Evolutionary conservation across 2,888 invertebrate species (phyloP).

Genomic region (Stenodema calcarata): DNA sequence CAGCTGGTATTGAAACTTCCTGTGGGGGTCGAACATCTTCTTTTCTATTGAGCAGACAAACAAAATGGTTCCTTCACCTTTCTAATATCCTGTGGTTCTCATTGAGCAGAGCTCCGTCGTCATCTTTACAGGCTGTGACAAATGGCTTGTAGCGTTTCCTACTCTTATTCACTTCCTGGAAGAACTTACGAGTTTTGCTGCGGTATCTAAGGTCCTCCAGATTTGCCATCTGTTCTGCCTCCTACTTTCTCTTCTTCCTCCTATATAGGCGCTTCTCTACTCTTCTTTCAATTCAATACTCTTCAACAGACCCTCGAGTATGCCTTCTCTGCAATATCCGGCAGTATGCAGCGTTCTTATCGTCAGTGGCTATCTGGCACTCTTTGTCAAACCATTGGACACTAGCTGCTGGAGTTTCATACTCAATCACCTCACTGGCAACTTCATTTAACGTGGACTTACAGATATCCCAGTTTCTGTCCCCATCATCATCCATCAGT

Average conservation of each 20-base stretch:
- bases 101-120: too few species aligned
- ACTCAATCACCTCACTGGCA: background rate
- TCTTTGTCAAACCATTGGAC: background rate
- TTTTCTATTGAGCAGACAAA: background rate
- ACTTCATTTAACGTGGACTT: background rate
- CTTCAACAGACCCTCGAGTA: background rate
- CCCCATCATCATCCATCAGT: background rate
- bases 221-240: background rate
- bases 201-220: background rate
- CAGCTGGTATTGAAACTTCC: background rate
- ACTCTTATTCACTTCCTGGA: background rate
- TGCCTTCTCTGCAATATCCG: background rate
- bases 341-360: background rate
- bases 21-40: background rate
- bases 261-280: background rate
- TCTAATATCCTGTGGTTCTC: too few species aligned
- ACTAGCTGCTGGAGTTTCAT: background rate
- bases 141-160: too few species aligned
- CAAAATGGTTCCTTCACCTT: too few species aligned
- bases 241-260: background rate
- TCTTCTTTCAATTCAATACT: background rate
- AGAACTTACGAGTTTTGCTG: background rate
- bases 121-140: too few species aligned
- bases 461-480: background rate
- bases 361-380: too few species aligned